Percentiles rank a stretch among this genome's conserved stretches.
Conservation (phyloP, 2,797 vertebrate species). For the Labroides dimidiatus region DNA sequence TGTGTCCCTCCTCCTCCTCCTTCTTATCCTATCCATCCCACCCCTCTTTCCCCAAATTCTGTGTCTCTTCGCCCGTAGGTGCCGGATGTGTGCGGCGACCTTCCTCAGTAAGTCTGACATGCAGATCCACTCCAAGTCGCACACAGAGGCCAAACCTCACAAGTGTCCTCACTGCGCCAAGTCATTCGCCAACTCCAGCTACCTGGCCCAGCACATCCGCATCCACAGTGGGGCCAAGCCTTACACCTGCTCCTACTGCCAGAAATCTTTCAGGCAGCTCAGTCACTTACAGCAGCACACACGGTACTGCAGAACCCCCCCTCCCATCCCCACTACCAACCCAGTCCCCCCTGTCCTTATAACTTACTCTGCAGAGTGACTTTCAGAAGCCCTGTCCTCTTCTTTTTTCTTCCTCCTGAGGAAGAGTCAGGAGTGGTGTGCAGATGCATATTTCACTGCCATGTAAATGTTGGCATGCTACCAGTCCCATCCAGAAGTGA, state of each 20-base stretch:
- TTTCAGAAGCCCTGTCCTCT: constrained; percentile 47
- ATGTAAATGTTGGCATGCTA: constrained; percentile 61
- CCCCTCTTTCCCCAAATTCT: constrained; percentile 77
- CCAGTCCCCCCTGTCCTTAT: constrained; percentile 53
- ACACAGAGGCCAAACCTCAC: constrained; percentile 99
- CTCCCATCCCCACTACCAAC: constrained; percentile 11
- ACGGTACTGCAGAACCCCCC: constrained; percentile 89
- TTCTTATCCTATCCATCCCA: constrained; percentile 63
- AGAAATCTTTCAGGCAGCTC: constrained; percentile 99
- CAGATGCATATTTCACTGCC: constrained; percentile 52
- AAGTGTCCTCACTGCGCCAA: constrained; percentile 99
- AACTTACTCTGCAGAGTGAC: constrained; percentile 58
- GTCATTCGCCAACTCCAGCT: constrained; percentile 99
- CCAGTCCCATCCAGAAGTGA: constrained; percentile 54
- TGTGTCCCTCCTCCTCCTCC: constrained; percentile 42
- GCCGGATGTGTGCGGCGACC: constrained; percentile 99
- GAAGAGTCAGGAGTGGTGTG: constrained; percentile 53
- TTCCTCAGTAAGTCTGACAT: constrained; percentile 99
- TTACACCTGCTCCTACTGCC: constrained; percentile 99
- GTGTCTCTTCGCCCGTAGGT: constrained; percentile 91
- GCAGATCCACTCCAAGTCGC: constrained; percentile 99
- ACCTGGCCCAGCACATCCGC: constrained; percentile 99
- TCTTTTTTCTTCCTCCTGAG: constrained; percentile 33
- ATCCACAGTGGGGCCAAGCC: constrained; percentile 99
- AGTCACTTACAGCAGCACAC: constrained; percentile 99